These are phyloP conservation scores for Epirrita christyi DNA, from an alignment of 2,888 invertebrate genomes.

Conservation along the genomic window DNA sequence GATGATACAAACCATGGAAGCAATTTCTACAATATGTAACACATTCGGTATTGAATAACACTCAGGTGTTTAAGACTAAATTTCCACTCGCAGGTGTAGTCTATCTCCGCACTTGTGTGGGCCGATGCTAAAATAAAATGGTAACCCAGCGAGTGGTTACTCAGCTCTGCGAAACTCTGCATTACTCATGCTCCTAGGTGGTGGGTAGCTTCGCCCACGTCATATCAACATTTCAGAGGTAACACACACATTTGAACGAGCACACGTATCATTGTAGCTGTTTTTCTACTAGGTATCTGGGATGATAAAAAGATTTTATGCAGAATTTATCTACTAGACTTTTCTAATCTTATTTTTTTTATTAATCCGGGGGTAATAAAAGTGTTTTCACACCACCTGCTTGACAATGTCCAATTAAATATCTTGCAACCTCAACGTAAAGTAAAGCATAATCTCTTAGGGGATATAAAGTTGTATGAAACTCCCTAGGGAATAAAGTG, in stretches of 20 bases:
- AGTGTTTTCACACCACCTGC: no score
- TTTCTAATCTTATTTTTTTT: background rate
- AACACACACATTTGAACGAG: conserved; percentile 66
- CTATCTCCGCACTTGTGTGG: conserved; percentile 67
- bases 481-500: no score
- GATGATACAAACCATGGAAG: no score
- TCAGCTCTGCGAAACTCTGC: conserved; percentile 67
- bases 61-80: conserved; percentile 74
- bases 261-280: conserved; percentile 31
- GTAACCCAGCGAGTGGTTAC: conserved; percentile 66
- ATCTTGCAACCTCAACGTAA: no score
- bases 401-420: no score
- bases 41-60: conserved; percentile 68
- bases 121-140: conserved; percentile 77
- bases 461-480: no score
- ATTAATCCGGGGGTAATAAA: background rate
- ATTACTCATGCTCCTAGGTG: conserved; percentile 73
- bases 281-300: conserved; percentile 4
- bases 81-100: conserved; percentile 74
- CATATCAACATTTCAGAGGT: conserved; percentile 78
- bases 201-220: conserved; percentile 74
- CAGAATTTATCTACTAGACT: background rate
- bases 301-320: conserved; percentile 9
- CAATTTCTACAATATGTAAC: conserved; percentile 3
- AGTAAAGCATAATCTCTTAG: no score